These are phyloP conservation scores for Beaufortia kweichowensis DNA, from an alignment of 2,113 vertebrate genomes.

Conservation along the genomic window DNA sequence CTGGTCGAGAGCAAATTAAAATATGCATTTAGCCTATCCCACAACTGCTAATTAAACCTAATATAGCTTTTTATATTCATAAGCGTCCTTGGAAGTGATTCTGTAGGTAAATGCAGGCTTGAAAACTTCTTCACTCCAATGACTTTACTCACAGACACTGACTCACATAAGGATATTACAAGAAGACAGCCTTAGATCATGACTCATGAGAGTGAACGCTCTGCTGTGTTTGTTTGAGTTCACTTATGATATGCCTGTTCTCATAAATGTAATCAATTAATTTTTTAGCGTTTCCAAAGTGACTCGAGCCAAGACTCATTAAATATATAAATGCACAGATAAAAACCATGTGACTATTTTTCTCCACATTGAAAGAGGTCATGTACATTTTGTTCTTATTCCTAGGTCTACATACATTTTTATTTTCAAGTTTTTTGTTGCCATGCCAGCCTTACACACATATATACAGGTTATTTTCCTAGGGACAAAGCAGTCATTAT, in stretches of 20 bases:
- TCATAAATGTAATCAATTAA: background rate
- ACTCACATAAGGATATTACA: slow-evolving; percentile 33
- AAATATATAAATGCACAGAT: background rate
- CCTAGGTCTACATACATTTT: too few relatives aligned
- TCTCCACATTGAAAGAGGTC: too few relatives aligned
- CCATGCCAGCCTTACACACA: too few relatives aligned
- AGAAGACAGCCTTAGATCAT: slow-evolving; percentile 30
- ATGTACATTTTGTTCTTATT: too few relatives aligned
- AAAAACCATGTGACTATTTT: background rate
- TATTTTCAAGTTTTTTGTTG: too few relatives aligned
- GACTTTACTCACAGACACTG: slow-evolving; percentile 28
- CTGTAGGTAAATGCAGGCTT: slow-evolving; percentile 29
- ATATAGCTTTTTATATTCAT: slow-evolving; percentile 57
- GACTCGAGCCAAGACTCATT: background rate
- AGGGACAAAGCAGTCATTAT: too few relatives aligned
- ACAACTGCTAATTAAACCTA: slow-evolving; percentile 53
- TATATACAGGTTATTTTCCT: too few relatives aligned
- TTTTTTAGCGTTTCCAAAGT: background rate
- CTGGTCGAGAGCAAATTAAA: slow-evolving; percentile 58
- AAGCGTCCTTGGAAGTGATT: slow-evolving; percentile 45
- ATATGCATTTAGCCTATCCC: slow-evolving; percentile 45
- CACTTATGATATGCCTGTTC: background rate
- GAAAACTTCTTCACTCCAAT: slow-evolving; percentile 21
- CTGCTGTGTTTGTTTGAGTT: slow-evolving; percentile 4
- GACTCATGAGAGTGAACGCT: slow-evolving; percentile 10